These are phyloP conservation scores for Corythoichthys haematopterus DNA, from an alignment of 2,113 vertebrate genomes.

Conservation along the genomic window DNA sequence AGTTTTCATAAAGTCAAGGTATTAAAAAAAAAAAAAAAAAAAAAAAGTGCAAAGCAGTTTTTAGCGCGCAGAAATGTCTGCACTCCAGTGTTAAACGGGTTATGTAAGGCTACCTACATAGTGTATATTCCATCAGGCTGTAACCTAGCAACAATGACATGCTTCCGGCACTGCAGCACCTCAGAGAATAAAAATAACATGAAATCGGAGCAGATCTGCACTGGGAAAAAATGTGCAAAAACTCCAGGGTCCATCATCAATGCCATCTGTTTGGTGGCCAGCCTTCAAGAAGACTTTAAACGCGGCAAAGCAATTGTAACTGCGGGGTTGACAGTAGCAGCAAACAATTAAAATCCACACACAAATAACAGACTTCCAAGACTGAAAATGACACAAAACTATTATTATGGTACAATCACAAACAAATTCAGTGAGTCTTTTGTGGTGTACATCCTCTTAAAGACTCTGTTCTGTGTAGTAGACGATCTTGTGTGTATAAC, in stretches of 20 bases:
- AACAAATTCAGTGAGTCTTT: conserved; percentile 40
- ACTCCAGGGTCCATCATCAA: not conserved
- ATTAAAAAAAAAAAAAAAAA: not conserved
- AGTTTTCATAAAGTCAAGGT: too few relatives aligned
- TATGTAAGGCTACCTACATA: conserved; percentile 44
- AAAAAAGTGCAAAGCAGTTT: conserved; percentile 13
- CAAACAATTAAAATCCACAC: conserved; percentile 25
- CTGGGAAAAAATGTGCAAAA: not conserved
- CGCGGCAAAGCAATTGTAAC: not conserved
- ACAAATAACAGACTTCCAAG: conserved; percentile 37
- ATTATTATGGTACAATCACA: conserved; percentile 33
- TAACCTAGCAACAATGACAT: conserved; percentile 65
- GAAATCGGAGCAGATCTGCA: not conserved
- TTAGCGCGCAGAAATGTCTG: conserved; percentile 2
- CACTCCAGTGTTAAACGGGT: conserved; percentile 33
- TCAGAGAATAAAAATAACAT: conserved; percentile 5
- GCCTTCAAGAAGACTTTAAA: not conserved
- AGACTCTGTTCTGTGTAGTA: conserved; percentile 8
- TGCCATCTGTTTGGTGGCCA: not conserved
- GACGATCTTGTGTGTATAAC: conserved; percentile 5
- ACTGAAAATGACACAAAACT: conserved; percentile 23
- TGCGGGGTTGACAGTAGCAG: conserved; percentile 7
- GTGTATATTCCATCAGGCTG: conserved; percentile 35
- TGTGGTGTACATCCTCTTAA: conserved; percentile 21
- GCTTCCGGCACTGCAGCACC: conserved; percentile 17